Evolutionary conservation across 2,888 invertebrate species (phyloP).

Genomic region (Ophion obscuratus): DNA sequence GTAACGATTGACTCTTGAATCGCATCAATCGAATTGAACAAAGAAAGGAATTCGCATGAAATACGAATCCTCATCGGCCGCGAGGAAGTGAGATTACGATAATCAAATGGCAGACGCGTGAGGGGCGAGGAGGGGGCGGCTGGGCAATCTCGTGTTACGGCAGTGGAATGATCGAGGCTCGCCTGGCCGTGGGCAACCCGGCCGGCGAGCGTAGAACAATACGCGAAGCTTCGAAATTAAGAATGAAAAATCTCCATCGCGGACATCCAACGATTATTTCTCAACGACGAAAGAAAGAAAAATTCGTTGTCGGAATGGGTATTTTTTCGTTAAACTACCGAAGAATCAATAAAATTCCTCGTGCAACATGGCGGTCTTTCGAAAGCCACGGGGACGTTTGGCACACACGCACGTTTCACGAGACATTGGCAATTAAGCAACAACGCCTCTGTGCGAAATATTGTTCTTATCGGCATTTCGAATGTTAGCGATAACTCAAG

Average conservation of each 20-base stretch:
- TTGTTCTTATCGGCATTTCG: not conserved
- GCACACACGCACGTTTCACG: conserved; percentile 10
- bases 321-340: conserved; percentile 78
- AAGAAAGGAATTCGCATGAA: conserved; percentile 56
- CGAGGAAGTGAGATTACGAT: conserved; percentile 36
- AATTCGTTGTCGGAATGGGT: conserved; percentile 55
- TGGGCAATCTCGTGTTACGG: conserved; percentile 61
- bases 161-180: conserved; percentile 35
- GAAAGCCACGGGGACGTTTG: conserved; percentile 74
- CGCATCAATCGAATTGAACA: conserved; percentile 20
- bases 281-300: not conserved
- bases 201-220: conserved; percentile 43
- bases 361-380: conserved; percentile 82
- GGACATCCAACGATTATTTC: not conserved
- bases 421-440: not conserved
- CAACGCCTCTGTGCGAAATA: not conserved
- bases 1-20: not conserved
- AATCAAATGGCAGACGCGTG: conserved; percentile 6
- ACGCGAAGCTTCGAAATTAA: not conserved
- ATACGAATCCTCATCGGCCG: conserved; percentile 51
- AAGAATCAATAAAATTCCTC: conserved; percentile 83
- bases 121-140: not conserved
- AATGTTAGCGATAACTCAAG: not conserved
- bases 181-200: conserved; percentile 14
- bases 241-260: not conserved